phyloP scores from a whole-genome alignment of 2,797 vertebrate genomes.

The Vipera latastei region DNA sequence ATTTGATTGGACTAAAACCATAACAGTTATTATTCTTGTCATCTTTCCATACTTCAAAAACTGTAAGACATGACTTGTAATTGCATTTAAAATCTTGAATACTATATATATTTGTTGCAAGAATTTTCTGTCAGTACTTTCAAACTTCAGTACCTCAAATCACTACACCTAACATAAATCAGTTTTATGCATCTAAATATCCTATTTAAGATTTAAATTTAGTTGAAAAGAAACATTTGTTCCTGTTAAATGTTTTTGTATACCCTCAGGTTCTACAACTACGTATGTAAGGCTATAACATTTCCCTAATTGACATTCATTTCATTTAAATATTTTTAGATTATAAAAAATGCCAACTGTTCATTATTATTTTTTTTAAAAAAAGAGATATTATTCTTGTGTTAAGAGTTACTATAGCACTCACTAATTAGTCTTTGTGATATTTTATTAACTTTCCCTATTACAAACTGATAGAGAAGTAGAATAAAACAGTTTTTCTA shows the following conservation, averaged over 20 bases:
- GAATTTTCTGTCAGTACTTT: neutral
- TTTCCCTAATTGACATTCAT: neutral
- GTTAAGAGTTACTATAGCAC: constrained; percentile 27
- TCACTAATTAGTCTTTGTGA: constrained; percentile 16
- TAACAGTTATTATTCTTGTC: neutral
- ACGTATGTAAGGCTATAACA: neutral
- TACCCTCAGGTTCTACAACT: neutral
- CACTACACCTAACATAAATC: neutral
- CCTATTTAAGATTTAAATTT: constrained; percentile 2
- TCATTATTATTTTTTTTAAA: constrained; percentile 34
- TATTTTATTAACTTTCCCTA: constrained; percentile 21
- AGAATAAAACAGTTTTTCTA: constrained; percentile 26
- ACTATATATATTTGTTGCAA: neutral
- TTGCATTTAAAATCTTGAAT: neutral
- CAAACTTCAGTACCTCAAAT: neutral
- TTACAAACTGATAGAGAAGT: neutral
- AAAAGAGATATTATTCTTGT: constrained; percentile 8
- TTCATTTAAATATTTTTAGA: constrained; percentile 2
- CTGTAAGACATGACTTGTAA: neutral
- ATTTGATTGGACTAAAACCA: neutral
- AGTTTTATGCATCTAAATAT: neutral
- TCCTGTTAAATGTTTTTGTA: neutral
- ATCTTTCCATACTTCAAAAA: neutral
- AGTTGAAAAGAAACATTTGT: neutral
- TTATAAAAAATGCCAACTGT: constrained; percentile 13